Evolutionary conservation across 1,140 invertebrate genomes (phyloP), one percentile per base, ranked within the genome.

Genomic region (Rhyacophila brunnea): DNA sequence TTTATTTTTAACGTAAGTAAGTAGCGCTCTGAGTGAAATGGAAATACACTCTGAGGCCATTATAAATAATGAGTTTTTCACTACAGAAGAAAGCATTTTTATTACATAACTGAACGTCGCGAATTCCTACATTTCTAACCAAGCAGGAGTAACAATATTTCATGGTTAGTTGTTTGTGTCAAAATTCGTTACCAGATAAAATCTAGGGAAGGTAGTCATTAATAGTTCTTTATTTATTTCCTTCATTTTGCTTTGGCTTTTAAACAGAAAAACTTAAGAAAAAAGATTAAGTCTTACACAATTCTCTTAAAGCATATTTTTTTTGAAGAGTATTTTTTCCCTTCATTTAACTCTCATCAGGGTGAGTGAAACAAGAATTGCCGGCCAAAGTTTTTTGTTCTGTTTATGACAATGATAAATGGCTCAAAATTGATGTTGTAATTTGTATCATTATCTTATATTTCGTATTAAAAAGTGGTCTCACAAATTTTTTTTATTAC

Each of bases 381-480:
- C 28, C 20, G 43, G 43, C 11, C 40, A 18, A 11, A 36, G 17
- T 19, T 42, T 51, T 53, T 36, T 28, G 11, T 47, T 48, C 60
- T 62, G 60, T 23, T 53, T 57, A 46, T 57, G 60, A 62, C 54
- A 36, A 53, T 49, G 58, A 60, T 60, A 55, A 53, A 60, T 60
- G 48, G 38, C 48, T 47, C 6, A 47, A 54, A 53, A 59, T 54
- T 48, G 51, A 54, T 35, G 58, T 19, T 20, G 35, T 47, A 38
- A 53, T 34, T 47, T 52, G 18, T 38, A 51, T 51, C 49, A 19
- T 3, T 23, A 6, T 34, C 20, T 34, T 34, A 13, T 1, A n/a
- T 28, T 28, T 28, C 23, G 23, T 28, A 28, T 28, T 28, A 28
- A 28, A 28, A 28, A 28, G 4, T 9, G 23, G 3, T 28, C 23